Evolutionary conservation across 2,113 vertebrate species (phyloP), one percentile per base, ranked within the genome.

Genomic region (Crypturellus undulatus): DNA sequence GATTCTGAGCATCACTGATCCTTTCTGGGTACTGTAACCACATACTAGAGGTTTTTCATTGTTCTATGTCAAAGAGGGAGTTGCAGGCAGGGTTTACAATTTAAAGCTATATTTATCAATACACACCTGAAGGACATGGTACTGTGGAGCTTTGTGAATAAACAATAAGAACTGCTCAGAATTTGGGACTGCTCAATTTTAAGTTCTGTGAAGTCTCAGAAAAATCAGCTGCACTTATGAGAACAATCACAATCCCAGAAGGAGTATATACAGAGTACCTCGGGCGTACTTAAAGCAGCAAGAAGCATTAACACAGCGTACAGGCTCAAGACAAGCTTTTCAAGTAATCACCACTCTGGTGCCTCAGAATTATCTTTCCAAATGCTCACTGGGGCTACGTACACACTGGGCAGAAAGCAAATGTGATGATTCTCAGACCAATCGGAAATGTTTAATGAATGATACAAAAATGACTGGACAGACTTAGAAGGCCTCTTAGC

Each of bases 91-190:
- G 59, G 77, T 68, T 87, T 92, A 86, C 86, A 85, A 87, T 92
- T 94, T 88, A 93, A 94, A 89, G 8, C 68, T 85, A 75, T 90
- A 87, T 92, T 96, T 96, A 96, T 94, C 93, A 94, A 96, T 95
- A 96, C 84, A 90, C 56, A 72, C 83, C 85, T 93, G 85, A 85
- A 88, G 8, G 34, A 95, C 69, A 84, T 18, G 76, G 62, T 71
- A 52, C 79, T 92, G 56, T 40, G 20, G 25, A 91, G 47, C 30
- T 52, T 52, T 68, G 68, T 59, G 83, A 95, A 95, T 95, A 90
- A 95, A 94, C 83, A 95, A 87, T 49, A 47, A 94, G 80, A 68
- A 84, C 16, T 51, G 70, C 69, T 94, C 82, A 90, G 62, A 93
- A 92, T 71, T 78, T 90, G 65, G 67, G 84, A 89, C 70, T 86